Evolutionary conservation across 2,113 vertebrate species (phyloP), one percentile per base, ranked within the genome.

Genomic region (Tinamus guttatus): DNA sequence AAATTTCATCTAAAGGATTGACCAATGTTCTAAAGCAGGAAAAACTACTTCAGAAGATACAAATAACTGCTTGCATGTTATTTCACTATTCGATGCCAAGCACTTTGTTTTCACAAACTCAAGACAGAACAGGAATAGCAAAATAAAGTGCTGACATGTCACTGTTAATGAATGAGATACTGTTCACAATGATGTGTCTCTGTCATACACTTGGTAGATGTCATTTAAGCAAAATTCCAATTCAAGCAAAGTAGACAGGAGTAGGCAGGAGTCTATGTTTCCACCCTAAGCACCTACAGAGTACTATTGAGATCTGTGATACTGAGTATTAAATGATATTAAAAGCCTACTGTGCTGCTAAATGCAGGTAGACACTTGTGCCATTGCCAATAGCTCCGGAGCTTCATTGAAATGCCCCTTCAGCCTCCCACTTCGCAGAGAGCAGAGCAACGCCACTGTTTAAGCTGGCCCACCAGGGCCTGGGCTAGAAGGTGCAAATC

Each of bases 91-190:
- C 56, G 41, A 10, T 8, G 11, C 52, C 38, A 60, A 70, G 21
- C 30, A 22, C 45, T 11, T 52, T 25, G n/a, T 75, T 95, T 78
- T 54, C 47, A 41, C 41, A 49, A 82, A 73, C 0, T 0, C 9
- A 63, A 34, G 56, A 59, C 5, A 75, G 43, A 52, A 25, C 40
- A 71, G 30, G 19, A 76, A 16, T 32, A 85, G 36, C 59, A 65
- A 91, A 88, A 88, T 43, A n/a, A 83, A 47, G 24, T 3, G 67
- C 49, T 89, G 89, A 73, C 52, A 25, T 24, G 56, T 30, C 81
- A 93, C 0, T 28, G 43, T 19, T 58, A 68, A 81, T 28, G 80
- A 92, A 85, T n/a, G 43, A 94, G 56, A 47, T 52, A 69, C 3
- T 87, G 67, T 92, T 90, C 77, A 69, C 47, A 38, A 8, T 54